These are phyloP conservation scores for Cheilosia scutellata DNA, from an alignment of 2,888 invertebrate species.

Conservation along the genomic window DNA sequence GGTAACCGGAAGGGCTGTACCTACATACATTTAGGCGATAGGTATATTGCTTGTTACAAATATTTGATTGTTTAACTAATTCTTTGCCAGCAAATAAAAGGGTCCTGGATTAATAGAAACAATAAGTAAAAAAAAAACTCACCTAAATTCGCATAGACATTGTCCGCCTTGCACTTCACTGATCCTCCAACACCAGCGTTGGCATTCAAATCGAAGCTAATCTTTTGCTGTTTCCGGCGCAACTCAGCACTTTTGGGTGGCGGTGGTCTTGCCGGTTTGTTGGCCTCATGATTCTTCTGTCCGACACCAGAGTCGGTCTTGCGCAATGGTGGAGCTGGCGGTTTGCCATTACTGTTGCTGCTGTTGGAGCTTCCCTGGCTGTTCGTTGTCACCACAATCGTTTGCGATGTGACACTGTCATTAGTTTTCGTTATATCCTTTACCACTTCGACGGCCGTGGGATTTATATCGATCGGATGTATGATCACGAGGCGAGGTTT, in stretches of 20 bases:
- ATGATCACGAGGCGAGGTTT: slow-evolving; percentile 93
- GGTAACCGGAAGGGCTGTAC: too few relatives aligned
- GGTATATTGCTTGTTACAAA: too few relatives aligned
- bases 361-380: slow-evolving; percentile 15
- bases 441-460: slow-evolving; percentile 91
- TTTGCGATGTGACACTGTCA: slow-evolving; percentile 81
- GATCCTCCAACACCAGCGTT: slow-evolving; percentile 79
- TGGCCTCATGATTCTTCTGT: slow-evolving; percentile 84
- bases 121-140: slow-evolving; percentile 81
- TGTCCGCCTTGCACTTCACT: slow-evolving; percentile 85
- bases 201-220: slow-evolving; percentile 79
- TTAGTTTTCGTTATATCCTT: slow-evolving; percentile 86
- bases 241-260: slow-evolving; percentile 89
- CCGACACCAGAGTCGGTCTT: slow-evolving; percentile 78
- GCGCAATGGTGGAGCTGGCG: slow-evolving; percentile 92
- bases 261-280: slow-evolving; percentile 89
- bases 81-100: too few relatives aligned
- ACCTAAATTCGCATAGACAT: slow-evolving; percentile 93
- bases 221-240: slow-evolving; percentile 87
- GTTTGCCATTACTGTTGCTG: slow-evolving; percentile 84
- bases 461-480: slow-evolving; percentile 94
- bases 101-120: neutral
- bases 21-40: too few relatives aligned
- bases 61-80: too few relatives aligned
- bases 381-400: slow-evolving; percentile 81